Evolutionary conservation across 35 echinoderm and acorn worm genomes (phyloP).

Genomic region (Holothuria glaberrima): DNA sequence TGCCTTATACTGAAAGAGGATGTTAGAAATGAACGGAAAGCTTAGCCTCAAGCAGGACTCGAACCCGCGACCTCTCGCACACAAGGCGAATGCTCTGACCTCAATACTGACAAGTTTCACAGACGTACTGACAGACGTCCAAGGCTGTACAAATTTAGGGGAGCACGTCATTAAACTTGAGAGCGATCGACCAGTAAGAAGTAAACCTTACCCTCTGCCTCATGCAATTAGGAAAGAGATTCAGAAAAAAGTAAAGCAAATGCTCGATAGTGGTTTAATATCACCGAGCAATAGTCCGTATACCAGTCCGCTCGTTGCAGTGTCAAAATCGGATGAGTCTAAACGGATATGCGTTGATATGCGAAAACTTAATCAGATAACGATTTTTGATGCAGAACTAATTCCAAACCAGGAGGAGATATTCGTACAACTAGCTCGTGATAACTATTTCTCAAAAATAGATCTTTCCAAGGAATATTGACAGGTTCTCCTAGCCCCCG

Average conservation of each 20-base stretch:
- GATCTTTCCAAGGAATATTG: slow-evolving; percentile 77
- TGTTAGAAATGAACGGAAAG: too few relatives aligned
- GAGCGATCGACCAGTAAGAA: neutral
- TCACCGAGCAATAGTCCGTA: slow-evolving; percentile 34
- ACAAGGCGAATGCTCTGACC: too few relatives aligned
- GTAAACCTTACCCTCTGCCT: slow-evolving; percentile 42
- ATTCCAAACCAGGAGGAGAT: slow-evolving; percentile 72
- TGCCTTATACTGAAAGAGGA: too few relatives aligned
- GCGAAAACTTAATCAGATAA: slow-evolving; percentile 56
- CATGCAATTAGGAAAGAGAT: slow-evolving; percentile 57
- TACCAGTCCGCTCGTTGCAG: slow-evolving; percentile 17
- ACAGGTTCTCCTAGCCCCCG: slow-evolving; percentile 56
- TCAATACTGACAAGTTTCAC: neutral
- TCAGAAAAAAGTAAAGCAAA: slow-evolving; percentile 46
- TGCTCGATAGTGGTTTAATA: slow-evolving; percentile 53
- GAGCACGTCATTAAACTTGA: neutral
- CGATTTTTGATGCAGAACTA: slow-evolving; percentile 75
- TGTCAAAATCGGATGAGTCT: slow-evolving; percentile 35
- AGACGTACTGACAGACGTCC: neutral
- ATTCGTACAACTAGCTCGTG: slow-evolving; percentile 57
- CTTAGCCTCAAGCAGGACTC: too few relatives aligned
- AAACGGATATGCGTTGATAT: slow-evolving; percentile 45
- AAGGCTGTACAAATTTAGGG: neutral
- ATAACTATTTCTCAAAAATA: slow-evolving; percentile 61
- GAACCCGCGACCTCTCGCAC: too few relatives aligned